phyloP scores from a whole-genome alignment of 2,888 invertebrate genomes.

The Tholera decimalis region DNA sequence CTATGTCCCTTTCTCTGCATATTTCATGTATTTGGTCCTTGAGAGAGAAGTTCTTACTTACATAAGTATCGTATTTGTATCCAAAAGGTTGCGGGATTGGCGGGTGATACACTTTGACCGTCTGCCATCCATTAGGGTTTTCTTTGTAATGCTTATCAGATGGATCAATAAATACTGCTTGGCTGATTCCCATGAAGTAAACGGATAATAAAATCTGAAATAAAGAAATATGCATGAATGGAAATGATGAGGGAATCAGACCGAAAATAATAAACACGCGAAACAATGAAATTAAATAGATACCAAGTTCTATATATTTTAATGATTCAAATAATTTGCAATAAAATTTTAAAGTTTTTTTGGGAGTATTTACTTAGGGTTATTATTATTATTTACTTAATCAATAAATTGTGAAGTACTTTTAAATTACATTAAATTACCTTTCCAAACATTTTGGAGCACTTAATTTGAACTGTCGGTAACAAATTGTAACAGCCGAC shows the following conservation, averaged over 20 bases:
- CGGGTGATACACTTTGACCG: constrained; percentile 80
- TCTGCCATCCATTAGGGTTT: constrained; percentile 77
- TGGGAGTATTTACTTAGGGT: no score
- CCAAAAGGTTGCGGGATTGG: constrained; percentile 71
- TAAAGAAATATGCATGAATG: no score
- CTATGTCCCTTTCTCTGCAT: constrained; percentile 59
- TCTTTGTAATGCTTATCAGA: constrained; percentile 62
- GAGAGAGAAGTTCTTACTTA: constrained; percentile 71
- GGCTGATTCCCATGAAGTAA: constrained; percentile 75
- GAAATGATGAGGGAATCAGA: no score
- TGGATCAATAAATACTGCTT: constrained; percentile 79
- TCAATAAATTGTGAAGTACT: neutral
- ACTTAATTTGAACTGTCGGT: constrained; percentile 82
- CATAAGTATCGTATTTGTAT: constrained; percentile 79
- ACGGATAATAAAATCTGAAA: constrained; percentile 80
- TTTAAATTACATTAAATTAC: constrained; percentile 63
- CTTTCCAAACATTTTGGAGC: constrained; percentile 79
- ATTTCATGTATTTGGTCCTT: constrained; percentile 55
- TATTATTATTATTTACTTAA: neutral
- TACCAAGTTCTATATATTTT: neutral
- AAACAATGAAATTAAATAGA: no score
- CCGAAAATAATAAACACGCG: no score
- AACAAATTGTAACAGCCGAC: constrained; percentile 82
- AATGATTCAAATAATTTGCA: neutral
- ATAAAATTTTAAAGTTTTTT: no score